phyloP scores from a whole-genome alignment of 2,113 vertebrate genomes.

The Toxotes jaculatrix region DNA sequence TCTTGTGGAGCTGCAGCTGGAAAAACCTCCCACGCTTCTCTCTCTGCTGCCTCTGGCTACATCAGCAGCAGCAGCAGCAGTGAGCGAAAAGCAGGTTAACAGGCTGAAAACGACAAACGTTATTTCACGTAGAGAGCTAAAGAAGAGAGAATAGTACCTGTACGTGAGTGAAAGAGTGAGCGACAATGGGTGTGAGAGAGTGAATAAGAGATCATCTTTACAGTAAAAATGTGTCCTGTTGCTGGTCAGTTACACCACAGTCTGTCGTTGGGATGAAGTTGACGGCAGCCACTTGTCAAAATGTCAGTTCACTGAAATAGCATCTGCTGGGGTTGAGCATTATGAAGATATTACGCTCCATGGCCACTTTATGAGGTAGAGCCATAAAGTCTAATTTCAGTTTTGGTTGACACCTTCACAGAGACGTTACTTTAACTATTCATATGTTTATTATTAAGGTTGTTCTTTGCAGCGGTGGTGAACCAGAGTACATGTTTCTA shows the following conservation, averaged over 20 bases:
- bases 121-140: slow-evolving; percentile 26
- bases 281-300: too few relatives aligned
- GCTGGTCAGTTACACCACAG: too few relatives aligned
- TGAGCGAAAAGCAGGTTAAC: slow-evolving; percentile 27
- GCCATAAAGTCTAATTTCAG: not conserved
- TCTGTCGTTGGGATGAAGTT: too few relatives aligned
- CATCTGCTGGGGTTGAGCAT: too few relatives aligned
- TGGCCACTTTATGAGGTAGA: not conserved
- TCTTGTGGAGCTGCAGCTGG: slow-evolving; percentile 27
- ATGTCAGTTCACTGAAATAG: too few relatives aligned
- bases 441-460: too few relatives aligned
- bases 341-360: not conserved
- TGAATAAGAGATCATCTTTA: not conserved
- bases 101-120: slow-evolving; percentile 11
- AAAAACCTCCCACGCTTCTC: slow-evolving; percentile 66
- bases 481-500: too few relatives aligned
- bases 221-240: too few relatives aligned
- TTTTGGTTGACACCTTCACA: not conserved
- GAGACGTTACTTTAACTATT: too few relatives aligned
- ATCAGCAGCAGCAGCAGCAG: not conserved
- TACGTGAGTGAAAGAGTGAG: slow-evolving; percentile 1
- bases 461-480: too few relatives aligned
- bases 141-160: not conserved
- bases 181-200: slow-evolving; percentile 29
- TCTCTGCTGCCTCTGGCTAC: slow-evolving; percentile 39